Conservation (phyloP, 2,113 vertebrate species). For the Phainopepla nitens region DNA sequence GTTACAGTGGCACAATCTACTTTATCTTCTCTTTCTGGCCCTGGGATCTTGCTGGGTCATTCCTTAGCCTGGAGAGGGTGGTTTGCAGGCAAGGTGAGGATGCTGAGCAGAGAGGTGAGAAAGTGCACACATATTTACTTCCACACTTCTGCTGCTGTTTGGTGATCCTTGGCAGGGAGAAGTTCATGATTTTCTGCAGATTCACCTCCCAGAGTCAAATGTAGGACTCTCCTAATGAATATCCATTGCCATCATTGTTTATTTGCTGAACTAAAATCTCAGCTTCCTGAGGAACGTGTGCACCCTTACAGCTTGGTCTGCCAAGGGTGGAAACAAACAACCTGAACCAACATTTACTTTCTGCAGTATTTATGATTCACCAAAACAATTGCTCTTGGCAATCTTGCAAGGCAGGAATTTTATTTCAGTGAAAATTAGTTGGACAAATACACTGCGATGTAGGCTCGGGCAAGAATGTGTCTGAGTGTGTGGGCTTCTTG, state of each 20-base stretch:
- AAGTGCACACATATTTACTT: background rate
- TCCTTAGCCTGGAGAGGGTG: background rate
- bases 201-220: background rate
- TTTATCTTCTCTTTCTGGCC: background rate
- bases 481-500: constrained; percentile 39
- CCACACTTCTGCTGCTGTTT: background rate
- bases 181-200: background rate
- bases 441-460: constrained; percentile 32
- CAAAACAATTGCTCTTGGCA: constrained; percentile 60
- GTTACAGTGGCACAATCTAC: background rate
- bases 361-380: constrained; percentile 65
- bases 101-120: background rate
- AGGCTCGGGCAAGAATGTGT: constrained; percentile 27
- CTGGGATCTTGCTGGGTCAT: background rate
- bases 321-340: constrained; percentile 41
- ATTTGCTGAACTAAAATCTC: background rate
- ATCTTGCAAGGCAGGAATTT: constrained; percentile 35
- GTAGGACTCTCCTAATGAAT: background rate
- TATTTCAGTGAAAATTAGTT: constrained; percentile 38
- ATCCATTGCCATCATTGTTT: background rate
- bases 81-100: background rate
- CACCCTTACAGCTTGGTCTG: background rate
- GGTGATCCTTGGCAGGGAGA: background rate
- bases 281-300: background rate
- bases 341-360: constrained; percentile 54